Base-by-base conservation (phyloP, 2,113 vertebrate genomes). In the Equus quagga region DNA sequence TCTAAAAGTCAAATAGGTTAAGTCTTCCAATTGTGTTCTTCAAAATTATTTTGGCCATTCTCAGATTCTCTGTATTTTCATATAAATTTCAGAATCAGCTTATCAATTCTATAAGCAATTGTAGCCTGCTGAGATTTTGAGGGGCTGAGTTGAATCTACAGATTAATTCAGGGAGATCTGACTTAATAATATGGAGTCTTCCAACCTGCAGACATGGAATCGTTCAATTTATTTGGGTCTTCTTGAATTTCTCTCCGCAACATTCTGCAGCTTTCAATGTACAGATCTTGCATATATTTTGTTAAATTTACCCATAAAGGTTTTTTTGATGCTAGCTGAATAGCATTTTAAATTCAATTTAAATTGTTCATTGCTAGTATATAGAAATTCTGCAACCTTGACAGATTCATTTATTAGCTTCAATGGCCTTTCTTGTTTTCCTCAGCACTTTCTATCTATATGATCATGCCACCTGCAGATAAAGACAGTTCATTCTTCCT, bases 341-440 rank as follows among this genome's bases (percentile, higher is more conserved):
- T 72, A 84, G 79, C 51, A 70, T 72, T 94, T 96, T 56, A 91
- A 89, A 94, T 80, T 64, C 21, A 64, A 87, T 84, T 93, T 96
- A 49, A 85, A 1, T 60, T 78, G 41, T 49, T 78, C 23, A 72
- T 19, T 31, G 15, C 15, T 91, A 64, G n/a, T 69, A 69, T 31
- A 69, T 0, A 76, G 73, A 95, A 86, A 87, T 58, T 12, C 17
- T 93, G 6, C 46, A 93, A 70, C 5, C 7, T n/a, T 69, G 69
- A 65, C 51, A 91, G 33, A 94, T 44, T 36, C 12, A 18, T 8
- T 88, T 85, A 79, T 78, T 89, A 79, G 73, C 79, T 90, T 36
- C 64, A 96, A 65, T 13, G 75, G 33, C 19, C 62, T 41, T 86
- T 80, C 70, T 93, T 28, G 65, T 36, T 76, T 86, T 78, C 54